These are phyloP conservation scores for Mormoops blainvillei DNA, from an alignment of 2,113 vertebrate species.

Conservation along the genomic window DNA sequence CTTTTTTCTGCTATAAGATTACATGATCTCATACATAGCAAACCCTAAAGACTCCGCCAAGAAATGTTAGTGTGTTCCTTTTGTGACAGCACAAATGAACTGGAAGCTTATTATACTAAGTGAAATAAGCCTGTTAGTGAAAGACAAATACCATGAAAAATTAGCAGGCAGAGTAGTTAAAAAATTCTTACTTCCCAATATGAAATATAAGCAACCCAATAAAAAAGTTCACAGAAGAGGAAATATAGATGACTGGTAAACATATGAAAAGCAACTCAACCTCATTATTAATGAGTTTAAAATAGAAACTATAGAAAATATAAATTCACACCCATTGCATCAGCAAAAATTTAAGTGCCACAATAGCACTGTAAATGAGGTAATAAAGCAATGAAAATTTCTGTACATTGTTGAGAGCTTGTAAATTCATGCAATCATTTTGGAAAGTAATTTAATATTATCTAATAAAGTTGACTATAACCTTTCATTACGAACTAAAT, in stretches of 20 bases:
- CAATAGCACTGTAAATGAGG: background rate
- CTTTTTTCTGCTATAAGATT: background rate
- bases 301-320: background rate
- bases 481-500: background rate
- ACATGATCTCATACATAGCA: background rate
- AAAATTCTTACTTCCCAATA: background rate
- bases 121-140: too few species aligned
- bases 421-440: background rate
- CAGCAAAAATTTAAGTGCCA: background rate
- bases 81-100: too few species aligned
- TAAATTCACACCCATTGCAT: background rate
- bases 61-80: background rate
- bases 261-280: background rate
- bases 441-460: constrained; percentile 2
- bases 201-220: background rate
- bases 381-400: background rate
- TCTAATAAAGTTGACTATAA: background rate
- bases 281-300: background rate
- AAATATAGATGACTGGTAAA: background rate
- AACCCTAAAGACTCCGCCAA: background rate
- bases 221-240: background rate
- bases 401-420: background rate
- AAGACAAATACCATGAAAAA: background rate
- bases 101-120: too few species aligned
- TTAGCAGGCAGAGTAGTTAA: background rate